Evolutionary conservation across 2,113 vertebrate genomes (phyloP).

Genomic region (Rallus limicola): DNA sequence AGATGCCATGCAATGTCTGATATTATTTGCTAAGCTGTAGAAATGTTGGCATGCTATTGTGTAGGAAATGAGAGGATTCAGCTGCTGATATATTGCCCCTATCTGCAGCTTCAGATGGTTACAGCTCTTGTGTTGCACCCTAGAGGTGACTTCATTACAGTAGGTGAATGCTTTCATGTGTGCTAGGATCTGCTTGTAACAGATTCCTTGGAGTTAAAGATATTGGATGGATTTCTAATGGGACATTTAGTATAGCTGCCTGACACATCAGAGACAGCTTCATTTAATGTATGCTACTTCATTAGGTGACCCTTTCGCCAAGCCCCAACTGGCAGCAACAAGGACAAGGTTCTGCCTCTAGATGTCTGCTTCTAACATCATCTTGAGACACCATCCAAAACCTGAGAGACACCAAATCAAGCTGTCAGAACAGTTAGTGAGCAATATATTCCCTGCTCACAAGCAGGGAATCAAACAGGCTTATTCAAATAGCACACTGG

Average conservation of each 20-base stretch:
- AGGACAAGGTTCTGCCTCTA: neutral
- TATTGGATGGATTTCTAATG: neutral
- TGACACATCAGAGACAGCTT: neutral
- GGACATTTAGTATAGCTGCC: neutral
- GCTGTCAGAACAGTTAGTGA: neutral
- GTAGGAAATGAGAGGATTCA: conserved; percentile 15
- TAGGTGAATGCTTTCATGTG: neutral
- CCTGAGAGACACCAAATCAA: neutral
- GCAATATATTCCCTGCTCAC: neutral
- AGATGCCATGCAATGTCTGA: neutral
- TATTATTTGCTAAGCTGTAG: neutral
- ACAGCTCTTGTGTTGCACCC: neutral
- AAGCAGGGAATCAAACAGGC: neutral
- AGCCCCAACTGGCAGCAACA: neutral
- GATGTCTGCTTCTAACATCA: neutral
- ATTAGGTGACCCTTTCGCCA: neutral
- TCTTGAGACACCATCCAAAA: neutral
- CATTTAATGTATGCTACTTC: neutral
- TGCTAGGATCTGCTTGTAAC: neutral
- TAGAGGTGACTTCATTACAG: neutral
- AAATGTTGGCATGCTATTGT: neutral
- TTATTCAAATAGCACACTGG: neutral
- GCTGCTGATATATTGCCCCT: neutral
- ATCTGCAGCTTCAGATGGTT: neutral
- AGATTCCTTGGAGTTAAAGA: neutral